Conservation (phyloP, 2,888 invertebrate species). For the Listrodromus nycthemerus region DNA sequence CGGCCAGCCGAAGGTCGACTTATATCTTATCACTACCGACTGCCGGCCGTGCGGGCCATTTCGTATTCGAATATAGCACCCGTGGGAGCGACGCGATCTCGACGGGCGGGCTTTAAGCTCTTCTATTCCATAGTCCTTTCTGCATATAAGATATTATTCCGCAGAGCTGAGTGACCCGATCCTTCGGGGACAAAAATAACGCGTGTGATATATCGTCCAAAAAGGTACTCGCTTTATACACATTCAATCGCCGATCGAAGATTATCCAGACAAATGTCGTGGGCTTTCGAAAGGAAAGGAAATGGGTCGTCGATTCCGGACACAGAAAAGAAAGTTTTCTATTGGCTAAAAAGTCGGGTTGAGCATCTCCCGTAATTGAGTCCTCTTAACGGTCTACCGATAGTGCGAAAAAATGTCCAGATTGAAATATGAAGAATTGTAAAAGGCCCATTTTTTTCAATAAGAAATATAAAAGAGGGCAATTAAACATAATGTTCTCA, state of each 20-base stretch:
- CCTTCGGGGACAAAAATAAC: conserved; percentile 7
- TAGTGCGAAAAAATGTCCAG: not conserved
- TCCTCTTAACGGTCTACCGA: not conserved
- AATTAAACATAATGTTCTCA: too few relatives aligned
- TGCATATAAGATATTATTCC: not conserved
- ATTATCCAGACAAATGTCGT: conserved; percentile 21
- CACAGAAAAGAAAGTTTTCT: not conserved
- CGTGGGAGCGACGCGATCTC: conserved; percentile 48
- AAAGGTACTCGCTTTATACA: conserved; percentile 14
- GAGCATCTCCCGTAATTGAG: too few relatives aligned
- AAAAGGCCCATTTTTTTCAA: not conserved
- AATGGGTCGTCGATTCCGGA: not conserved
- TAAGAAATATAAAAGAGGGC: too few relatives aligned
- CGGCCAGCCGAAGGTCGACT: conserved; percentile 72
- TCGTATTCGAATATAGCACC: conserved; percentile 63
- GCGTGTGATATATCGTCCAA: conserved; percentile 2
- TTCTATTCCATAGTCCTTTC: conserved; percentile 27
- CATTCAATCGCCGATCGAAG: conserved; percentile 5
- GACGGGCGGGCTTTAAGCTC: conserved; percentile 36
- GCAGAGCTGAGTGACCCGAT: conserved; percentile 8
- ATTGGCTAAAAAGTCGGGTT: not conserved
- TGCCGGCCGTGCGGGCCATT: conserved; percentile 55
- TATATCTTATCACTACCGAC: conserved; percentile 78
- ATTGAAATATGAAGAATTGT: not conserved
- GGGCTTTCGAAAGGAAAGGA: not conserved